Percentiles rank a stretch among this genome's conserved stretches.
Evolutionary conservation across 1,140 invertebrate genomes (phyloP).

Genomic region (Heliconius himera): DNA sequence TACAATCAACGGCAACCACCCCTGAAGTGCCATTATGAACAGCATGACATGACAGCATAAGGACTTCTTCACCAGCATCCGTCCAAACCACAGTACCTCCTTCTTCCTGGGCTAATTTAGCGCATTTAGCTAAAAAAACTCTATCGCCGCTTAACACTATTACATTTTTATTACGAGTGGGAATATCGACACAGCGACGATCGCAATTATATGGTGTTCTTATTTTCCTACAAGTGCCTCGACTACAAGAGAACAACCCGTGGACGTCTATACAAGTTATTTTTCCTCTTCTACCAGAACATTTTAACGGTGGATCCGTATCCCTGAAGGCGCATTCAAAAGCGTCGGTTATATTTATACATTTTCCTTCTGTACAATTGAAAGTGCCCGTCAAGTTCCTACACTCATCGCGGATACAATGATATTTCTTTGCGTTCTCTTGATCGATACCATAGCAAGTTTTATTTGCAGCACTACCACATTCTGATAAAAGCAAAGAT

Average conservation of each 20-base stretch:
- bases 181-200: constrained; percentile 92
- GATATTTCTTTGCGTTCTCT: constrained; percentile 90
- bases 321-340: constrained; percentile 93
- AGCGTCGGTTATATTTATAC: constrained; percentile 93
- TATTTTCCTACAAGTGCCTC: constrained; percentile 91
- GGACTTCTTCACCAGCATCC: constrained; percentile 88
- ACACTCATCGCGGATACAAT: constrained; percentile 94
- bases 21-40: constrained; percentile 87
- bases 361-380: constrained; percentile 91
- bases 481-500: constrained; percentile 89
- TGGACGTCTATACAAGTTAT: constrained; percentile 93
- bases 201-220: constrained; percentile 93
- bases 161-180: constrained; percentile 93
- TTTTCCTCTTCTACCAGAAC: constrained; percentile 90
- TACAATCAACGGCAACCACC: constrained; percentile 88
- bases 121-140: constrained; percentile 91
- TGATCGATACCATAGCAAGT: constrained; percentile 94
- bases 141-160: constrained; percentile 92
- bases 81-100: constrained; percentile 89
- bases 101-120: constrained; percentile 86
- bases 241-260: constrained; percentile 90
- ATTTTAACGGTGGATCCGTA: constrained; percentile 90
- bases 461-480: constrained; percentile 92
- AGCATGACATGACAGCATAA: constrained; percentile 91
- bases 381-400: constrained; percentile 93